Conservation (phyloP, 2,888 invertebrate species). For the Lasius platythorax region DNA sequence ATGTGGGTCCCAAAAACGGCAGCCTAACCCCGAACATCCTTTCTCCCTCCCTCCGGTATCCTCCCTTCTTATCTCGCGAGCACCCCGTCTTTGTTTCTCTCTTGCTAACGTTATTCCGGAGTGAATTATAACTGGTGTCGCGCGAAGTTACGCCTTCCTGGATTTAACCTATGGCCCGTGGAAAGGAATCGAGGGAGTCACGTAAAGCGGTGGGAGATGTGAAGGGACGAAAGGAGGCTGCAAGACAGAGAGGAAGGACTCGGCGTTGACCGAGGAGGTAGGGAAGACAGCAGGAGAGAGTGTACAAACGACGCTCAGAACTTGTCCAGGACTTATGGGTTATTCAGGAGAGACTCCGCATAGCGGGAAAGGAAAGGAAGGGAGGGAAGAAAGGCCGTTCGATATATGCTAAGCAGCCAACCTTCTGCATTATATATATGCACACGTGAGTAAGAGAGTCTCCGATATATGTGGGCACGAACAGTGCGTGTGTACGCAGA, state of each 20-base stretch:
- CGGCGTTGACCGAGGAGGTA: constrained; percentile 34
- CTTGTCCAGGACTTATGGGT: constrained; percentile 81
- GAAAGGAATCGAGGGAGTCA: constrained; percentile 48
- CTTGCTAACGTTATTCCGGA: constrained; percentile 58
- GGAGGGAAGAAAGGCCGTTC: constrained; percentile 72
- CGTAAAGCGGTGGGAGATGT: constrained; percentile 36
- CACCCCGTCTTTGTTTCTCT: constrained; percentile 13
- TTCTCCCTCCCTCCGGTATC: not conserved
- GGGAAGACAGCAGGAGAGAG: constrained; percentile 40
- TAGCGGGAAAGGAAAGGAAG: not conserved
- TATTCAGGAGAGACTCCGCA: constrained; percentile 80
- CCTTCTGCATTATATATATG: constrained; percentile 73
- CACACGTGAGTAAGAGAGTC: constrained; percentile 67
- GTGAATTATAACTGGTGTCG: constrained; percentile 77
- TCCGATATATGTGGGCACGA: constrained; percentile 37
- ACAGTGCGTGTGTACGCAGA: not conserved
- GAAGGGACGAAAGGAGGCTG: constrained; percentile 49
- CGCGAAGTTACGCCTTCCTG: constrained; percentile 80
- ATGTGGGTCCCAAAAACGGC: constrained; percentile 55
- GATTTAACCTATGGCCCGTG: constrained; percentile 74
- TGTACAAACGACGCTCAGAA: constrained; percentile 72
- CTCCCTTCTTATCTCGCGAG: not conserved
- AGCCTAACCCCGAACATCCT: constrained; percentile 28
- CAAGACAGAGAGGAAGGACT: constrained; percentile 36
- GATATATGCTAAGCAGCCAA: constrained; percentile 82